phyloP scores from a whole-genome alignment of 2,888 invertebrate genomes.

The Dynastes tityus region DNA sequence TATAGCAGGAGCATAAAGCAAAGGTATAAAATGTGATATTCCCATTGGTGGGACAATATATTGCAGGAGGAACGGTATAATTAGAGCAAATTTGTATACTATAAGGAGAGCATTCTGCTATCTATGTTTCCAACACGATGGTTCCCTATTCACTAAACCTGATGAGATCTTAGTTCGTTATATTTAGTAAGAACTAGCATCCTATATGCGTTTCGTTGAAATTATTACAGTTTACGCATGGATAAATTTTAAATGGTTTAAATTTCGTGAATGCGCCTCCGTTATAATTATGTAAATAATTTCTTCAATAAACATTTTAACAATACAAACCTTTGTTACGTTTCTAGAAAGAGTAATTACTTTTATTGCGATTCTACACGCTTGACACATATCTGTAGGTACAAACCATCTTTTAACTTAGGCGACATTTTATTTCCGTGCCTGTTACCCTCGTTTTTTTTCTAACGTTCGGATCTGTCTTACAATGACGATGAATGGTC shows the following conservation, averaged over 20 bases:
- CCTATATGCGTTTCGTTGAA: constrained; percentile 29
- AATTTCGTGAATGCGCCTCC: too few species aligned
- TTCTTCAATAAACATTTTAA: not conserved
- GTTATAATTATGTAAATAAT: too few species aligned
- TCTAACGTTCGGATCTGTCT: constrained; percentile 67
- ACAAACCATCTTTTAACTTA: constrained; percentile 22
- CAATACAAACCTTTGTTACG: too few species aligned
- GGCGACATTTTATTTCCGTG: constrained; percentile 30
- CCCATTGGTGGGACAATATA: constrained; percentile 35
- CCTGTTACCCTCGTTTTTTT: constrained; percentile 62
- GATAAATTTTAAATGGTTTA: not conserved
- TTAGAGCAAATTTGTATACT: constrained; percentile 36
- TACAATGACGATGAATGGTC: constrained; percentile 64
- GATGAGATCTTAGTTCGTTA: constrained; percentile 63
- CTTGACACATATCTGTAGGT: not conserved
- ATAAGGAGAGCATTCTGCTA: constrained; percentile 55
- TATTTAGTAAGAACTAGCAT: constrained; percentile 62
- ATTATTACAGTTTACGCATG: constrained; percentile 6
- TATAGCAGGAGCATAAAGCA: constrained; percentile 27
- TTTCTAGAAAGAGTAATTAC: too few species aligned
- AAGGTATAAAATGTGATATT: constrained; percentile 35
- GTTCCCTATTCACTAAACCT: constrained; percentile 62
- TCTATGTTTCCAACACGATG: constrained; percentile 66
- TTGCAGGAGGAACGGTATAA: constrained; percentile 27
- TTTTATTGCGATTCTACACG: too few species aligned